Percentiles rank a stretch among this genome's conserved stretches.
Conservation (phyloP, 2,113 vertebrate species). For the Menura novaehollandiae region DNA sequence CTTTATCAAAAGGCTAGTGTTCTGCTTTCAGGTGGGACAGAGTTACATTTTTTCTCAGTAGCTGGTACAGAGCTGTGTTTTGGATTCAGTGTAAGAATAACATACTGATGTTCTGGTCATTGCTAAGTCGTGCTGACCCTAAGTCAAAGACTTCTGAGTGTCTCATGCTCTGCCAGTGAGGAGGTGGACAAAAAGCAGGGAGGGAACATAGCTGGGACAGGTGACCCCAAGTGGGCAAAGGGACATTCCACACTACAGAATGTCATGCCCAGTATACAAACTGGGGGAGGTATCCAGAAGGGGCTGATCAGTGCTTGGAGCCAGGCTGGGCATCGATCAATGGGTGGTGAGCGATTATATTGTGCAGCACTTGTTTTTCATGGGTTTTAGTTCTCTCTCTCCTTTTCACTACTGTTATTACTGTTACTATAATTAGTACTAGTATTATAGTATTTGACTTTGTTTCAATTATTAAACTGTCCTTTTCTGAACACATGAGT, state of each 20-base stretch:
- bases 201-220: not conserved
- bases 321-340: not conserved
- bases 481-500: not conserved
- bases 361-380: not conserved
- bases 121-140: not conserved
- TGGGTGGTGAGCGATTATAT: not conserved
- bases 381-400: not conserved
- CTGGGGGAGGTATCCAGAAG: not conserved
- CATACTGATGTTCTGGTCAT: not conserved
- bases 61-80: not conserved
- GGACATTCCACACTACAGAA: not conserved
- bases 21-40: not conserved
- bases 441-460: not conserved
- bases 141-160: not conserved
- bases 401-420: not conserved
- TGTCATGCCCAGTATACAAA: not conserved
- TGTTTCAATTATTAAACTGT: not conserved
- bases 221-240: not conserved
- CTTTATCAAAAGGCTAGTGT: not conserved
- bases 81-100: not conserved
- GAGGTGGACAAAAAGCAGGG: not conserved
- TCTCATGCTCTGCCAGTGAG: not conserved
- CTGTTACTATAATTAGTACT: not conserved
- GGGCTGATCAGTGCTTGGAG: not conserved
- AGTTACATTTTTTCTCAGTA: not conserved